These are phyloP conservation scores for Nysson spinosus DNA, from an alignment of 2,888 invertebrate genomes.

Conservation along the genomic window DNA sequence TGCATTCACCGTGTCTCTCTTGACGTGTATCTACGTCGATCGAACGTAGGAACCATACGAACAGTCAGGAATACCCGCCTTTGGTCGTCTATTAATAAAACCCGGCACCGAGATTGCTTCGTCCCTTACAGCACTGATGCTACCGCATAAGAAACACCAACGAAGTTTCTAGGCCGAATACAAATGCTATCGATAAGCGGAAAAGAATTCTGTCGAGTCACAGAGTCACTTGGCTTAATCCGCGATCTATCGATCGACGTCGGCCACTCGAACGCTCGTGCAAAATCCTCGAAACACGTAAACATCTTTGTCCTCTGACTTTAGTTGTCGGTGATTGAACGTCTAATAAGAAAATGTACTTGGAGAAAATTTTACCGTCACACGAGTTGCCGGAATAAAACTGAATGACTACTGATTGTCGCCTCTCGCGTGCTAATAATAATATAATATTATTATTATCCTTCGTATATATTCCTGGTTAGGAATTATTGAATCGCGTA, in stretches of 20 bases:
- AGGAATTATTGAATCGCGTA: too few species aligned
- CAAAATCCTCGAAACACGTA: too few species aligned
- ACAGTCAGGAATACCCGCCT: constrained; percentile 39
- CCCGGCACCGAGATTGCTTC: constrained; percentile 24
- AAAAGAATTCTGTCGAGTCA: constrained; percentile 4
- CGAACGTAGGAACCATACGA: constrained; percentile 28
- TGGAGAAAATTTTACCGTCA: too few species aligned
- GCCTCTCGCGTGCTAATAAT: too few species aligned
- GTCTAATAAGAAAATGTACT: too few species aligned
- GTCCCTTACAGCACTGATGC: constrained; percentile 19
- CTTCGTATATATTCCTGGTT: too few species aligned
- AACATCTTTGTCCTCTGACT: too few species aligned
- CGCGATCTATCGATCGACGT: neutral
- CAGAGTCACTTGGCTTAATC: neutral
- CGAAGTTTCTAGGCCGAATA: constrained; percentile 25
- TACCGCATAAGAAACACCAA: constrained; percentile 12
- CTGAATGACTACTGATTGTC: too few species aligned
- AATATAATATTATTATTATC: too few species aligned
- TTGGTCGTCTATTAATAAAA: constrained; percentile 43
- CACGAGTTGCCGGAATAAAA: too few species aligned
- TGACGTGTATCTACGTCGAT: constrained; percentile 10
- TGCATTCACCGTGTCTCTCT: neutral
- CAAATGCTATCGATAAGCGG: constrained; percentile 4
- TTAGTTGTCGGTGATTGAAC: too few species aligned
- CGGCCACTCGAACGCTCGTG: too few species aligned